Conservation (phyloP, 1,140 invertebrate genomes). For the Achatina immaculata region DNA sequence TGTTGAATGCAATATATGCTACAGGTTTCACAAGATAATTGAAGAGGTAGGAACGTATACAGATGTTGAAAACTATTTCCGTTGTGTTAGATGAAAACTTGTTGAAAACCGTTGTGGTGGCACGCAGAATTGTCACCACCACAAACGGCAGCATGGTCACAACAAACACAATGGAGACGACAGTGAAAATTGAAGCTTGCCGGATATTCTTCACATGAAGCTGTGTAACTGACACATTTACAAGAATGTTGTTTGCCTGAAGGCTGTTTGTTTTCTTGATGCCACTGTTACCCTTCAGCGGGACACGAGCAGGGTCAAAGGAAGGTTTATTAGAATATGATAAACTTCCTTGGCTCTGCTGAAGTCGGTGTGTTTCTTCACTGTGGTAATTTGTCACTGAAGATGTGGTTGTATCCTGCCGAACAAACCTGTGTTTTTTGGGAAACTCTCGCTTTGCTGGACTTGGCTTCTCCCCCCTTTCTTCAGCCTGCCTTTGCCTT, state of each 20-base stretch:
- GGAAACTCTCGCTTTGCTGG: constrained; percentile 27
- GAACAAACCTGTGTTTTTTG: constrained; percentile 34
- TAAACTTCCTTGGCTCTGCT: constrained; percentile 8
- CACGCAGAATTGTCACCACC: constrained; percentile 28
- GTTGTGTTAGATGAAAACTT: constrained; percentile 27
- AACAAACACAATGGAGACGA: constrained; percentile 31
- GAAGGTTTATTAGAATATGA: neutral
- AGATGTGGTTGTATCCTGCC: constrained; percentile 25
- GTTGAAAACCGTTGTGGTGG: constrained; percentile 26
- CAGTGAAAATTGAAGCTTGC: constrained; percentile 31
- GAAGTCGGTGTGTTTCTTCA: constrained; percentile 25
- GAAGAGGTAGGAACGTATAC: constrained; percentile 29
- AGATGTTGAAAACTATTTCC: constrained; percentile 24
- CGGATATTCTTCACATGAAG: constrained; percentile 28
- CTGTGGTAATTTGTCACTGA: constrained; percentile 27
- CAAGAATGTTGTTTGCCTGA: neutral
- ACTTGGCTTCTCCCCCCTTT: constrained; percentile 32
- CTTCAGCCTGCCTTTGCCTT: constrained; percentile 24
- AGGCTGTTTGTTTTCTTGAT: constrained; percentile 14
- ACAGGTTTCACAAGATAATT: constrained; percentile 37
- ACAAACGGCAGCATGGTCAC: constrained; percentile 33
- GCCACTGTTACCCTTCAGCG: constrained; percentile 20
- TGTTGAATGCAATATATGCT: constrained; percentile 30
- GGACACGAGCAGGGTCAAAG: constrained; percentile 6
- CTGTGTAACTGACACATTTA: neutral